Percentiles rank a stretch among this genome's conserved stretches.
These are phyloP conservation scores for Invenusta paracnida DNA, from an alignment of 2,888 invertebrate genomes.

Conservation along the genomic window DNA sequence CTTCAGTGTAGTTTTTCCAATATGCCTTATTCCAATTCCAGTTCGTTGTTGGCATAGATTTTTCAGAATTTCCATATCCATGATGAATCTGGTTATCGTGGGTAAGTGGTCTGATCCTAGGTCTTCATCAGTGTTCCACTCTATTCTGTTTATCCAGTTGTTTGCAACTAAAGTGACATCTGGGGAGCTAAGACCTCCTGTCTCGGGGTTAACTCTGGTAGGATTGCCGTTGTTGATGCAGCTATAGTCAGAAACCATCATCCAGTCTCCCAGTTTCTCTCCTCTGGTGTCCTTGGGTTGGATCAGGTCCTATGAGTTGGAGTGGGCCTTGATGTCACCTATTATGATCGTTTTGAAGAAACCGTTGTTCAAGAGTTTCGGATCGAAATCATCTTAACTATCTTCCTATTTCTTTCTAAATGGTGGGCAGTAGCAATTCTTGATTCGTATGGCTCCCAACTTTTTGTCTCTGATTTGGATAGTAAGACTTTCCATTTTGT, in stretches of 20 bases:
- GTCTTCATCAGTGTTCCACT: background rate
- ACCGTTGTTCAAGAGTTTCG: background rate
- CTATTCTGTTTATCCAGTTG: background rate
- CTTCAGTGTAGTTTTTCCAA: background rate
- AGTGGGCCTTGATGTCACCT: background rate
- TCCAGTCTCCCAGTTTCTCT: background rate
- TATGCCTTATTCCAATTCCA: background rate
- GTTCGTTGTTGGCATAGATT: background rate
- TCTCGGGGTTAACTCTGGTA: background rate
- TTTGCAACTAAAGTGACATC: background rate
- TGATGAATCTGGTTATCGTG: background rate
- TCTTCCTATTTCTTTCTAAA: background rate
- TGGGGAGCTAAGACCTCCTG: background rate
- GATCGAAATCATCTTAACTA: background rate
- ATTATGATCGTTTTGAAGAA: background rate
- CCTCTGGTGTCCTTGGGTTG: background rate
- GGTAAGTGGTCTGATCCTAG: background rate
- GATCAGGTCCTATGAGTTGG: background rate
- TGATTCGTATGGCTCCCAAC: background rate
- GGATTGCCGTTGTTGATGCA: background rate
- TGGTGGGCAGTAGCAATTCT: background rate
- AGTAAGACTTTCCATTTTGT: background rate
- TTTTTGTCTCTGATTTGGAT: slow-evolving; percentile 5
- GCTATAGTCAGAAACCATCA: background rate
- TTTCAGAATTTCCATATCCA: background rate